Conservation (phyloP, 2,888 invertebrate genomes). For the Andrena trimmerana region DNA sequence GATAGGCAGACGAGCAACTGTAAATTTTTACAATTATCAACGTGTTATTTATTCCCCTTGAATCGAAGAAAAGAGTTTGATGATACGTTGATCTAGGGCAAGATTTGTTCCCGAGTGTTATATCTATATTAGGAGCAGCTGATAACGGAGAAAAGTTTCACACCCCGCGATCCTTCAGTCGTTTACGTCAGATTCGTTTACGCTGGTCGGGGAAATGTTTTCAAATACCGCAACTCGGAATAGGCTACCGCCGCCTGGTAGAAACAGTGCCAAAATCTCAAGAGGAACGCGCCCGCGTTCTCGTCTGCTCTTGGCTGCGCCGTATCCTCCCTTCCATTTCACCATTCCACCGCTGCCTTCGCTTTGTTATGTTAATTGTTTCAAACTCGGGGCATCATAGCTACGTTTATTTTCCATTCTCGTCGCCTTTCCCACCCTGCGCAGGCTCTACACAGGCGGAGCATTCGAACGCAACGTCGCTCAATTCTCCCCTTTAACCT, state of each 20-base stretch:
- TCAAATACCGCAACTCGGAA: slow-evolving; percentile 79
- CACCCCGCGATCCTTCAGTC: slow-evolving; percentile 59
- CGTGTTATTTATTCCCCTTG: too few relatives aligned
- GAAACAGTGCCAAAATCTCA: slow-evolving; percentile 83
- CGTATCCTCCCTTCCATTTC: slow-evolving; percentile 58
- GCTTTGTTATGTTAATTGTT: slow-evolving; percentile 85
- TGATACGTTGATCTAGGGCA: too few relatives aligned
- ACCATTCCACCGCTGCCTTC: slow-evolving; percentile 67
- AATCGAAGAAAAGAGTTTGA: too few relatives aligned
- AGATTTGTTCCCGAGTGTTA: background rate
- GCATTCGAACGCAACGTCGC: slow-evolving; percentile 31
- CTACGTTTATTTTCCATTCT: slow-evolving; percentile 83
- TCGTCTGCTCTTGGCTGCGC: slow-evolving; percentile 61
- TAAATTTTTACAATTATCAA: too few relatives aligned
- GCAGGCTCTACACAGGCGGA: slow-evolving; percentile 34
- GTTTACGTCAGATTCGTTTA: slow-evolving; percentile 75
- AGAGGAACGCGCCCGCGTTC: slow-evolving; percentile 76
- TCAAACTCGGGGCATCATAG: slow-evolving; percentile 83
- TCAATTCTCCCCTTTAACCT: slow-evolving; percentile 25
- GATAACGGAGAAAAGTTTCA: slow-evolving; percentile 64
- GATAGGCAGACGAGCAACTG: too few relatives aligned
- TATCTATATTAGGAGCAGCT: background rate
- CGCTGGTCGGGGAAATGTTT: slow-evolving; percentile 78
- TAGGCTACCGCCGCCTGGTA: slow-evolving; percentile 75
- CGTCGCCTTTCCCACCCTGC: slow-evolving; percentile 69